These are phyloP conservation scores for Drosophila falleni DNA, from an alignment of 2,888 invertebrate species.

Conservation along the genomic window DNA sequence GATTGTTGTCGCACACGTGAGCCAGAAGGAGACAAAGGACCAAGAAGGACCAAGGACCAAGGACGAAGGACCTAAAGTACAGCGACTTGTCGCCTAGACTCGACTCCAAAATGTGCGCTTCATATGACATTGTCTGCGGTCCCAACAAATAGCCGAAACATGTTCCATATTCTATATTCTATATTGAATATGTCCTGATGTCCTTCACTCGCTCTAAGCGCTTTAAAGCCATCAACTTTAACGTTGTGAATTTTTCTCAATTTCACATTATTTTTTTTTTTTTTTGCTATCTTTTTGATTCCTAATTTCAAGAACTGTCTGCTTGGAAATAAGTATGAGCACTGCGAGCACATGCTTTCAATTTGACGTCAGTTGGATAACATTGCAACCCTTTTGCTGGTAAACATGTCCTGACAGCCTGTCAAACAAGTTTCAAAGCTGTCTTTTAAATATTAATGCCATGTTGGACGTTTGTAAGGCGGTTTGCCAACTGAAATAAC, in stretches of 20 bases:
- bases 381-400: constrained; percentile 65
- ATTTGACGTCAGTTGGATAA: constrained; percentile 61
- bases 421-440: constrained; percentile 75
- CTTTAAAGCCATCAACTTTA: constrained; percentile 22
- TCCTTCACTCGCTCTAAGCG: constrained; percentile 12
- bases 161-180: constrained; percentile 25
- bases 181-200: constrained; percentile 26
- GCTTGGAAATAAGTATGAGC: constrained; percentile 20
- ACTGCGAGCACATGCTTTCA: constrained; percentile 60
- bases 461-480: constrained; percentile 48
- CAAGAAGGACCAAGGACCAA: too few relatives aligned
- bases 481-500: constrained; percentile 36
- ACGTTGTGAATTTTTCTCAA: constrained; percentile 3
- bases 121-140: constrained; percentile 38
- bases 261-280: constrained; percentile 4
- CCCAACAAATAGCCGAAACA: constrained; percentile 32
- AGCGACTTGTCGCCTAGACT: constrained; percentile 11
- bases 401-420: constrained; percentile 72
- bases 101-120: constrained; percentile 25
- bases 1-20: constrained; percentile 42
- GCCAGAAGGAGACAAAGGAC: constrained; percentile 1
- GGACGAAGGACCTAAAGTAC: constrained; percentile 19
- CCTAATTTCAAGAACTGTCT: constrained; percentile 49
- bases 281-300: constrained; percentile 15
- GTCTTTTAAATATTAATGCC: constrained; percentile 77